Base-by-base conservation (phyloP, 2,113 vertebrate species). In the Suricata suricatta region DNA sequence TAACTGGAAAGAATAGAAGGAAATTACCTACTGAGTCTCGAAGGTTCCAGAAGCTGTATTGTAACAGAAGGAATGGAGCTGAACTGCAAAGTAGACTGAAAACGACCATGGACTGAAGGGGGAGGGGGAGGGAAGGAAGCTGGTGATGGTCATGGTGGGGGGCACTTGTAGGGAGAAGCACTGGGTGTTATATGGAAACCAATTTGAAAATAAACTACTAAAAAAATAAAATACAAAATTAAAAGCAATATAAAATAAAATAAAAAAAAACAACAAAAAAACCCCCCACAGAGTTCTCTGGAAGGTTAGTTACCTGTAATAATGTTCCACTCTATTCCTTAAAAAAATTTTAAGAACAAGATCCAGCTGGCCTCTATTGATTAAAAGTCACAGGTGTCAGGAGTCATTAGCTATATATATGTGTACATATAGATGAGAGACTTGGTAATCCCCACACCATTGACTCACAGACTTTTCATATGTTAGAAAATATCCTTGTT, bases 401-500 rank as follows among this genome's bases (percentile, higher is more conserved):
- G 71, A 84, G 27, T 50, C 21, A 66, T 85, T 84, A 68, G 74
- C 47, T n/a, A 74, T 4, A 19, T 14, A 35, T 4, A 14, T 15
- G 0, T 64, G 12, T 21, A 64, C 31, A 74, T 4, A 19, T 14
- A 44, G 3, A 17, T 71, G n/a, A n/a, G 13, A 14, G 35, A 83
- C 31, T 57, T 79, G 57, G 60, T 35, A 90, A 94, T 81, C 29
- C 64, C 66, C 79, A 47, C 1, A 15, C 5, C 13, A 16, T 17
- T 97, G 92, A 97, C 29, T 85, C 94, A 90, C 13, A 41, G 52
- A 17, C 15, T 60, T 96, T n/a, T n/a, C 60, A 64, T 3, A 9
- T 63, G 60, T 72, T 86, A 68, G 77, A 90, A 95, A 85, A 57
- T 60, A 35, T 31, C 50, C 54, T 76, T 79, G 9, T 71, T 79